Evolutionary conservation across 2,888 invertebrate genomes (phyloP).

Genomic region (Zootermopsis nevadensis): DNA sequence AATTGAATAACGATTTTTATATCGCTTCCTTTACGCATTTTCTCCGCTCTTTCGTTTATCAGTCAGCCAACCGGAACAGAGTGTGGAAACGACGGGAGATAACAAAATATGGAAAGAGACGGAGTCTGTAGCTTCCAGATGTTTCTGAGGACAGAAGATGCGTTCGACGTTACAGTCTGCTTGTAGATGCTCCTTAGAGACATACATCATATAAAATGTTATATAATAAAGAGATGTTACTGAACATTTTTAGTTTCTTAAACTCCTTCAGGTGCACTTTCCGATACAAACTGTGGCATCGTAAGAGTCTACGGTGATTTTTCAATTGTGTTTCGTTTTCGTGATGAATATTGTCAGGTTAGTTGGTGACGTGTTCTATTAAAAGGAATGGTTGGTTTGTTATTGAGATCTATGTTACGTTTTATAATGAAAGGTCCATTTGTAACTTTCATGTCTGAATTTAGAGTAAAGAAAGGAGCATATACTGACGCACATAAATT

Average conservation of each 20-base stretch:
- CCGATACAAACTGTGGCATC: too few relatives aligned
- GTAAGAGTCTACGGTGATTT: too few relatives aligned
- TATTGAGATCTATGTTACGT: too few relatives aligned
- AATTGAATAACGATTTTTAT: constrained; percentile 49
- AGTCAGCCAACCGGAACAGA: constrained; percentile 28
- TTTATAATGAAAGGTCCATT: too few relatives aligned
- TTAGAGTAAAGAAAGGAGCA: too few relatives aligned
- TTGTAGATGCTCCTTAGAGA: background rate
- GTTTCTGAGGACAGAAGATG: constrained; percentile 31
- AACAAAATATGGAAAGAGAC: constrained; percentile 45
- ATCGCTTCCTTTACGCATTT: constrained; percentile 26
- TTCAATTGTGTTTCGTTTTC: too few relatives aligned
- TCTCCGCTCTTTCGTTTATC: constrained; percentile 42
- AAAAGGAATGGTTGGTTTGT: too few relatives aligned
- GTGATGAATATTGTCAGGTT: too few relatives aligned
- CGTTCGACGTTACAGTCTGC: background rate
- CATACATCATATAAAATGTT: background rate
- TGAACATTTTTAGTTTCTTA: constrained; percentile 13
- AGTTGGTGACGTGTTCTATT: too few relatives aligned
- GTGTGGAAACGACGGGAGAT: constrained; percentile 40
- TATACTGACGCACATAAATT: too few relatives aligned
- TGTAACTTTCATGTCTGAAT: too few relatives aligned
- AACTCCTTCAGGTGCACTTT: too few relatives aligned
- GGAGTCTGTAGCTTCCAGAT: constrained; percentile 46
- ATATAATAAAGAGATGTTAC: constrained; percentile 35